Base-by-base conservation (phyloP, 1,140 invertebrate genomes). In the Sycophaga agraensis region DNA sequence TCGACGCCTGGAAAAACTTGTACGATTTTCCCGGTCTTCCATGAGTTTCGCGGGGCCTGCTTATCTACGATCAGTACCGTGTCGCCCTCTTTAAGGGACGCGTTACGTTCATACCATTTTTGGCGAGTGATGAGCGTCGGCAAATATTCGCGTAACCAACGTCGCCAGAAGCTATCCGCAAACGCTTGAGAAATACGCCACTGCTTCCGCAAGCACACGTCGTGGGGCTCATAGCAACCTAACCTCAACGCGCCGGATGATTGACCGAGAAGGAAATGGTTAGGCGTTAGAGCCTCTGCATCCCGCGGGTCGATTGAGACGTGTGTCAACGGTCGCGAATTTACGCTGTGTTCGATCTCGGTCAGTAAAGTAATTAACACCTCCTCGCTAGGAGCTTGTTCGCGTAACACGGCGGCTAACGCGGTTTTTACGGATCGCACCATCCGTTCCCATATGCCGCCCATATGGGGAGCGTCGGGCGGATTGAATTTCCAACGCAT, bases 261-360 rank as follows among this genome's bases (percentile, higher is more conserved):
- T 1, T 45, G 8, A 12, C 71, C 69, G 16, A 73, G 66, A 0
- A 76, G 31, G 28, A 75, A 73, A 64, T 76, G 72, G 19, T 66
- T 71, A 7, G 72, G 70, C 5, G 71, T 68, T 8, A 72, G 42
- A 0, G 50, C 43, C 16, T 50, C 51, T 4, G 58, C 19, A 31
- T 70, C 67, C 12, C 31, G 21, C n/a, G 55, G 45, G 21, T 68
- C 65, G 9, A 59, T 28, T 0, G 66, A 64, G 2, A 73, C 48
- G 12, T 49, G 51, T 7, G 55, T 67, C 1, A 59, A 35, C 1
- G 45, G 45, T 0, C 45, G 46, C 2, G 56, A 59, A 34, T 56
- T 46, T 0, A 73, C 21, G 11, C 34, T 31, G 16, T 57, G 46
- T 46, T 66, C 64, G 2, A 59, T 24, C n/a, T 55, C 39, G 12